Evolutionary conservation across 2,888 invertebrate species (phyloP).

Genomic region (Baccha elongata): DNA sequence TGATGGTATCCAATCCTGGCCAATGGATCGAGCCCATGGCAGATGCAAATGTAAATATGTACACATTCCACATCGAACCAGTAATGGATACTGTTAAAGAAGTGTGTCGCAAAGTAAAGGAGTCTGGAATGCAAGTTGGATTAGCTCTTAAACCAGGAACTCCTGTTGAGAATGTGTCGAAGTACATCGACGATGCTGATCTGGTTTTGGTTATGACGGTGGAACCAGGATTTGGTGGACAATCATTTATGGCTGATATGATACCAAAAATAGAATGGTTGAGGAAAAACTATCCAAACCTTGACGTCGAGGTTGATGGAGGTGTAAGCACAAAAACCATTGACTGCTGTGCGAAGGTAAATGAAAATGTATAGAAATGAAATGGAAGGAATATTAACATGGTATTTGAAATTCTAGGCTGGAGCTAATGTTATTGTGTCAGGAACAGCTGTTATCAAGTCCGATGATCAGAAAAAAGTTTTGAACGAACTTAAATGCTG

Average conservation of each 20-base stretch:
- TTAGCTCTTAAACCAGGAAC: slow-evolving; percentile 97
- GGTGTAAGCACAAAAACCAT: slow-evolving; percentile 97
- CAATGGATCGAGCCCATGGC: slow-evolving; percentile 92
- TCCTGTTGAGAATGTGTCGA: slow-evolving; percentile 87
- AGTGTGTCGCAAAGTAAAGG: slow-evolving; percentile 93
- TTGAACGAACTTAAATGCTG: slow-evolving; percentile 88
- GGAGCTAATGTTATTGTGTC: slow-evolving; percentile 99
- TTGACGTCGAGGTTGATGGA: slow-evolving; percentile 99
- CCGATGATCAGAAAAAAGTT: slow-evolving; percentile 90
- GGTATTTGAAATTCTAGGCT: slow-evolving; percentile 85
- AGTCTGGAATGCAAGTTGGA: slow-evolving; percentile 98
- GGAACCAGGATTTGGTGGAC: slow-evolving; percentile 99
- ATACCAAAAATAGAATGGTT: slow-evolving; percentile 97
- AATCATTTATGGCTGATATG: slow-evolving; percentile 97
- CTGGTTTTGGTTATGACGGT: slow-evolving; percentile 99
- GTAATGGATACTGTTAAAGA: slow-evolving; percentile 86
- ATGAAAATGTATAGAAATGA: background rate
- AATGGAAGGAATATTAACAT: slow-evolving; percentile 75
- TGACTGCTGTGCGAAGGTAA: slow-evolving; percentile 93
- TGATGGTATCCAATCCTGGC: slow-evolving; percentile 97
- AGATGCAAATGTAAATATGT: slow-evolving; percentile 97
- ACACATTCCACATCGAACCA: slow-evolving; percentile 98
- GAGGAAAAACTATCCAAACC: slow-evolving; percentile 90
- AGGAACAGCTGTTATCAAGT: slow-evolving; percentile 95
- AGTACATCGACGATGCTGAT: slow-evolving; percentile 93